Conservation (phyloP, 1,140 invertebrate genomes). For the Wiebesia pumilae region DNA sequence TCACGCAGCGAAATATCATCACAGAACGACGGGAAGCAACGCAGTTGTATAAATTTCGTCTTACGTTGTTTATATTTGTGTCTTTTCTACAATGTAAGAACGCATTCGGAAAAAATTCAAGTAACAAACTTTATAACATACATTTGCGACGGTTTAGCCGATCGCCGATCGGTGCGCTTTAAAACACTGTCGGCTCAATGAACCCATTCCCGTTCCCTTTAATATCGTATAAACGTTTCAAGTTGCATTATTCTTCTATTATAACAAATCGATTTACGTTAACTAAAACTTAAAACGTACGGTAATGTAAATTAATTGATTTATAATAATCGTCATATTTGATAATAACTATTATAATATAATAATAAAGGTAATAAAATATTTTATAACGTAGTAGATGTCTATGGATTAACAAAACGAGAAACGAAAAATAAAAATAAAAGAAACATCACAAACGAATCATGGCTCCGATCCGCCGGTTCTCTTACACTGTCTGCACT, state of each 20-base stretch:
- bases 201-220: background rate
- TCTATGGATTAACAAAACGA: slow-evolving; percentile 39
- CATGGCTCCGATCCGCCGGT: slow-evolving; percentile 28
- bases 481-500: slow-evolving; percentile 2
- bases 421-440: slow-evolving; percentile 38
- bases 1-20: slow-evolving; percentile 41
- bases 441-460: slow-evolving; percentile 51
- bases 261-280: slow-evolving; percentile 33
- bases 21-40: slow-evolving; percentile 49
- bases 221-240: background rate
- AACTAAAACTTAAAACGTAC: slow-evolving; percentile 30
- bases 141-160: slow-evolving; percentile 1
- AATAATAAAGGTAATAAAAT: slow-evolving; percentile 42
- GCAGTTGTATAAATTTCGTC: slow-evolving; percentile 42
- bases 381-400: slow-evolving; percentile 34
- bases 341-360: background rate
- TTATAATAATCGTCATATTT: background rate
- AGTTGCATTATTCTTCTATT: background rate
- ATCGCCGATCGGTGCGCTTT: slow-evolving; percentile 26
- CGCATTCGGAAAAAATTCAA: slow-evolving; percentile 32
- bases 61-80: slow-evolving; percentile 14
- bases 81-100: slow-evolving; percentile 1
- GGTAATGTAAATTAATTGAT: slow-evolving; percentile 16
- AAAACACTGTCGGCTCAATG: slow-evolving; percentile 28
- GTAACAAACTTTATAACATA: slow-evolving; percentile 11